Percentiles rank a stretch among this genome's conserved stretches.
Evolutionary conservation across 2,797 vertebrate species (phyloP).

Genomic region (Catharus ustulatus): DNA sequence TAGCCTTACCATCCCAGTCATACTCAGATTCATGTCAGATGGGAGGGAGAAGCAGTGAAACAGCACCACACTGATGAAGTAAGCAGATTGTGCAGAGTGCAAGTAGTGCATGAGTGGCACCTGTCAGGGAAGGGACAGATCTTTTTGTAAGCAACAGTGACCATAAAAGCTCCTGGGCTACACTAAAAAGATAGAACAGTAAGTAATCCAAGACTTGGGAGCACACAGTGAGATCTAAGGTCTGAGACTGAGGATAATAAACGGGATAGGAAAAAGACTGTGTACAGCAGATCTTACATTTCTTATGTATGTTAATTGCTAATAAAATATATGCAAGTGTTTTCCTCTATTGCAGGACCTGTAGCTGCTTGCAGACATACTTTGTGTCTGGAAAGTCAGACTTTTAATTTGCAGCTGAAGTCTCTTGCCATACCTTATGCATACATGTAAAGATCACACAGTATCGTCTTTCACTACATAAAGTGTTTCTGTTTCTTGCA

Average conservation of each 20-base stretch:
- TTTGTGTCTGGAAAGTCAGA: neutral
- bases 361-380: neutral
- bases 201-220: neutral
- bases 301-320: neutral
- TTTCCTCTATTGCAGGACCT: neutral
- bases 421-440: neutral
- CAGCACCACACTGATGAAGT: neutral
- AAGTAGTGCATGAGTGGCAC: neutral
- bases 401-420: neutral
- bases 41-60: neutral
- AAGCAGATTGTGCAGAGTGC: neutral
- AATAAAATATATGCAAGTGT: neutral
- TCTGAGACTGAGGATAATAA: neutral
- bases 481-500: neutral
- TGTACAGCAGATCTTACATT: neutral
- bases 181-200: neutral
- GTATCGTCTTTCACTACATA: neutral
- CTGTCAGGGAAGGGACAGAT: neutral
- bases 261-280: neutral
- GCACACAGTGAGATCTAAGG: fast-evolving
- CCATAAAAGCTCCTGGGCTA: fast-evolving
- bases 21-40: neutral
- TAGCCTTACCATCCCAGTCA: neutral
- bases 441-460: fast-evolving
- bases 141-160: neutral